Base-by-base conservation (phyloP, 2,888 invertebrate species). In the Cinara cedri region DNA sequence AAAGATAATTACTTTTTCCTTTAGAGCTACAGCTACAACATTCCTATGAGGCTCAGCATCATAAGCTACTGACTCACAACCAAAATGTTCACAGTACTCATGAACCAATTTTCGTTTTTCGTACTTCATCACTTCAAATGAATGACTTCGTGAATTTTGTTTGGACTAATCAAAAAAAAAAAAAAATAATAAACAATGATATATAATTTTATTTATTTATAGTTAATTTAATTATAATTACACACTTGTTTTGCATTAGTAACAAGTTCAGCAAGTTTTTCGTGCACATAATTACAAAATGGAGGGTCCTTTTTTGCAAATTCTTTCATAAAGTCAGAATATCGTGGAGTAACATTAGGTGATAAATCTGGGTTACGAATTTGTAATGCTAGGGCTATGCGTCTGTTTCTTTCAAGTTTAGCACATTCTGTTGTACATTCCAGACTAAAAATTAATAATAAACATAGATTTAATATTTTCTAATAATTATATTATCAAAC, bases 11-110 rank as follows among this genome's bases (percentile, higher is more conserved):
- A 92, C 93, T 89, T 91, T 92, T 83, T 92, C 93, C 85, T 88
- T 91, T 81, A 90, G 90, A 71, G 96, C 96, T 19, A 95, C 96
- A 34, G 94, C 95, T n/a, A 96, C 94, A 19, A 98, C 93, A 87
- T 97, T 98, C 82, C 97, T 89, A 85, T 97, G 96, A 0, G 98
- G 98, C 85, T 97, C 97, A 24, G 92, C 91, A 87, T 98, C 98
- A 86, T 97, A 97, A 26, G 97, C 96, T 81, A 94, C 93, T 82
- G 96, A 94, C 84, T 95, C 93, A 84, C 96, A 93, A 57, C 97
- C 97, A 87, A 98, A 98, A 86, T 94, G 94, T 84, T 95, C 94
- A 84, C 96, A 96, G 86, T 96, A 90, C 85, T 98, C 98, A 86
- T 98, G 97, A 13, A 98, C 91, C 84, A 97, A 91, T 85, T 93